phyloP scores from a whole-genome alignment of 2,888 invertebrate genomes.

The Pedicia rivosa region DNA sequence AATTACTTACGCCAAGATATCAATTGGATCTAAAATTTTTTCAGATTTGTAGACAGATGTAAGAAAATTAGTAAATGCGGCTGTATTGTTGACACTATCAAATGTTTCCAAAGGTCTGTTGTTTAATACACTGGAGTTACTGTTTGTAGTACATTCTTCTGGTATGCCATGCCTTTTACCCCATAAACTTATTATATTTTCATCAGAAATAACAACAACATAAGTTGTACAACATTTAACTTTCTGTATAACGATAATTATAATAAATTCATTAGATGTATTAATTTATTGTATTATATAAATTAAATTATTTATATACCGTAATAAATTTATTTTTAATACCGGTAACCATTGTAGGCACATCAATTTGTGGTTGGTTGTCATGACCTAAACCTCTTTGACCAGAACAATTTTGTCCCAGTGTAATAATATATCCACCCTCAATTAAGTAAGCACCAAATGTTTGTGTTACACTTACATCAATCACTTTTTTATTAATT shows the following conservation, averaged over 20 bases:
- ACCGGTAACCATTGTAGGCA: slow-evolving; percentile 22
- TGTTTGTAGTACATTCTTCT: slow-evolving; percentile 13
- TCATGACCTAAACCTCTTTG: slow-evolving; percentile 37
- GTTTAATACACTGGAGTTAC: slow-evolving; percentile 9
- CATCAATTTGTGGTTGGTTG: slow-evolving; percentile 9
- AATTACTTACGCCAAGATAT: slow-evolving; percentile 34
- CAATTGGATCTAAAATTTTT: slow-evolving; percentile 32
- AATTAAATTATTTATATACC: slow-evolving; percentile 13
- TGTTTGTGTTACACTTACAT: slow-evolving; percentile 40
- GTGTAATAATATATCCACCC: slow-evolving; percentile 43
- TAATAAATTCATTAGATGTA: slow-evolving; percentile 1
- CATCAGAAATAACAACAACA: slow-evolving; percentile 44
- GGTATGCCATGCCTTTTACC: slow-evolving; percentile 36
- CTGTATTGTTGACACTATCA: slow-evolving; percentile 18
- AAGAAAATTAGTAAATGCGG: slow-evolving; percentile 28
- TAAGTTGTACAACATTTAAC: slow-evolving; percentile 47
- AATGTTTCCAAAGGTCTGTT: slow-evolving; percentile 8
- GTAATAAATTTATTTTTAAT: slow-evolving; percentile 24
- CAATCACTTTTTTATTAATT: slow-evolving; percentile 37
- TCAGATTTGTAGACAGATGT: slow-evolving; percentile 31
- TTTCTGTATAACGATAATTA: slow-evolving; percentile 32
- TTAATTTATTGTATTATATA: slow-evolving; percentile 3
- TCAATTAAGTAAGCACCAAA: slow-evolving; percentile 47
- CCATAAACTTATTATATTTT: slow-evolving; percentile 54
- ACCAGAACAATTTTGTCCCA: slow-evolving; percentile 46